These are phyloP conservation scores for Caenorhabditis macrosperma DNA, from an alignment of 2,888 invertebrate genomes.

Conservation along the genomic window DNA sequence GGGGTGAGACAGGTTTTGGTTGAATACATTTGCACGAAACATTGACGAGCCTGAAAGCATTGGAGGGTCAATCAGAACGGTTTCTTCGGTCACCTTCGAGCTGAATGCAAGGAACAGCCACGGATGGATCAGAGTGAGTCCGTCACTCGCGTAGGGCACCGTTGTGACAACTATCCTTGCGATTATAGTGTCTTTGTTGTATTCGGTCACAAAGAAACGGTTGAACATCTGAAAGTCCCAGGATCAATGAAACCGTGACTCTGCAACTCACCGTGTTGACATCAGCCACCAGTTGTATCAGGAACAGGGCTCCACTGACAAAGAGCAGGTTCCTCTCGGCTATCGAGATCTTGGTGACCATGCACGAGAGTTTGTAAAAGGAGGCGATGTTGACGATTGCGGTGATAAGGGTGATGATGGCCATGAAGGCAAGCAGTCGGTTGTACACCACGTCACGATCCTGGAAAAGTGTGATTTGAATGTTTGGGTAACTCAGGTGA, in stretches of 20 bases:
- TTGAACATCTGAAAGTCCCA: slow-evolving; percentile 24
- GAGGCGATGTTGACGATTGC: slow-evolving; percentile 37
- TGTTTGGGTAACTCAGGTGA: no score
- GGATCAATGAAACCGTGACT: no score
- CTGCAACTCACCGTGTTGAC: slow-evolving; percentile 35
- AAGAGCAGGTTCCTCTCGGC: slow-evolving; percentile 49
- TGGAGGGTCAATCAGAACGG: no score
- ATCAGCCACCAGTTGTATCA: slow-evolving; percentile 41
- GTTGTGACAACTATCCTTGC: slow-evolving; percentile 28
- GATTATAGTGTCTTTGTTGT: slow-evolving; percentile 19
- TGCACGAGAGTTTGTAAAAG: slow-evolving; percentile 20
- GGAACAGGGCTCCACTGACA: slow-evolving; percentile 31
- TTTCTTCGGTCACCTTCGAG: not conserved
- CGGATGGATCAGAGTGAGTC: slow-evolving; percentile 45
- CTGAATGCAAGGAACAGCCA: not conserved
- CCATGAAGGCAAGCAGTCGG: slow-evolving; percentile 7
- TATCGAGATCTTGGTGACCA: slow-evolving; percentile 24
- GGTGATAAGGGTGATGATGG: slow-evolving; percentile 4
- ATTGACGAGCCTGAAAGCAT: no score
- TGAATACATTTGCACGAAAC: no score
- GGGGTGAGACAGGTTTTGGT: no score
- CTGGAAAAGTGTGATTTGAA: not conserved
- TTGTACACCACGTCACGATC: slow-evolving; percentile 22
- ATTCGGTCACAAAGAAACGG: slow-evolving; percentile 35
- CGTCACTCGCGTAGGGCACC: slow-evolving; percentile 44